A percentile compares a stretch with the other conserved stretches of the same genome.
Evolutionary conservation across 2,113 vertebrate species (phyloP).

Genomic region (Clarias batrachus): DNA sequence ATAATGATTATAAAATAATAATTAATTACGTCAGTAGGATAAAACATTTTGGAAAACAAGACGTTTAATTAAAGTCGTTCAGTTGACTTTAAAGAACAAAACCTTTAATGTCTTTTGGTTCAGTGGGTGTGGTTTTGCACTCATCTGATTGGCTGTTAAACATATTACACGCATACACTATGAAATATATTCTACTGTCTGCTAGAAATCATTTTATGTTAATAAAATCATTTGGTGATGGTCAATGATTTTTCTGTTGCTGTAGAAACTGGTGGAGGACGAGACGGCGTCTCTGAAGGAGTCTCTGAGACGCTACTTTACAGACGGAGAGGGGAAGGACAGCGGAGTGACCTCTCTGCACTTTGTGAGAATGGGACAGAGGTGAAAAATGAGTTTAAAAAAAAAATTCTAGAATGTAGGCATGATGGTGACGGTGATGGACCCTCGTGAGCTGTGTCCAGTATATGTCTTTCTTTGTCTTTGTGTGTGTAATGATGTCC

Average conservation of each 20-base stretch:
- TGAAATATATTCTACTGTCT: background rate
- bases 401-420: background rate
- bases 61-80: background rate
- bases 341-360: constrained; percentile 87
- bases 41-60: background rate
- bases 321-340: constrained; percentile 78
- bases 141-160: background rate
- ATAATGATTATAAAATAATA: too few species aligned
- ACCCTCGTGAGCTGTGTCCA: background rate
- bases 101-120: background rate
- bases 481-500: background rate
- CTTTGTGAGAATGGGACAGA: constrained; percentile 90
- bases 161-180: too few species aligned
- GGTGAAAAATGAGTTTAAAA: constrained; percentile 65
- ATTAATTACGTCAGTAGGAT: background rate
- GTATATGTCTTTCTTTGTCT: background rate
- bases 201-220: too few species aligned
- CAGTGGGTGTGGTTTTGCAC: background rate
- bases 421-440: background rate
- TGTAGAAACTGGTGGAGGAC: constrained; percentile 81
- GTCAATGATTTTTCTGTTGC: too few species aligned
- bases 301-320: constrained; percentile 81
- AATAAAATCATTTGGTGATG: background rate
- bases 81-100: background rate
- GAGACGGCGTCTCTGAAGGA: constrained; percentile 76